Evolutionary conservation across 2,888 invertebrate species (phyloP), one percentile per base, ranked within the genome.

Genomic region (Melipona beecheii): DNA sequence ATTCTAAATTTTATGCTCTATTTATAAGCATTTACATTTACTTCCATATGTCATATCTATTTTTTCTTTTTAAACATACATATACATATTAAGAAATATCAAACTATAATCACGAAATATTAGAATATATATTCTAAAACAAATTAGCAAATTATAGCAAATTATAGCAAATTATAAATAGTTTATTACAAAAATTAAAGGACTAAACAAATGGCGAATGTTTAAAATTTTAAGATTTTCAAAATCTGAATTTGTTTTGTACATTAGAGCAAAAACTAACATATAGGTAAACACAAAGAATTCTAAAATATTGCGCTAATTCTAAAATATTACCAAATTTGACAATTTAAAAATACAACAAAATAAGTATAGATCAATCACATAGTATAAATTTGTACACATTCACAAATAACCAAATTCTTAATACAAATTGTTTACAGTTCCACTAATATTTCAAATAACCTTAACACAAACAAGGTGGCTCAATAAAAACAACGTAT

Each of bases 401-500:
- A 24, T 36, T 31, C 54, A 19, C 56, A 21, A 24, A 65, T 15
- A 21, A 9, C 36, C n/a, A 49, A 83, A 64, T 15, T 62, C 52
- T 43, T 24, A 4, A 52, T 83, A 75, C 36, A 60, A 66, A 60
- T 77, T 72, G 81, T 65, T 62, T 66, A 52, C 21, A 43, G 36
- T 52, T 43, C 50, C 27, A 15, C 19, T 58, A 52, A 17, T 70
- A 75, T 70, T 49, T 58, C 4, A 27, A 31, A 60, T 15, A 36
- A 43, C 49, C 15, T 84, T 64, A 66, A 58, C 71, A 70, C 64
- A 84, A 72, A 72, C 68, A 60, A 78, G 84, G 75, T 84, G 66
- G 50, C 78, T 75, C 66, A 84, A 84, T 84, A 58, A 84, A 84
- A 78, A 84, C 84, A 84, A 84, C 84, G 36, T 58, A 43, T 84